phyloP scores from a whole-genome alignment of 2,113 vertebrate species.

The Cheilinus undulatus region DNA sequence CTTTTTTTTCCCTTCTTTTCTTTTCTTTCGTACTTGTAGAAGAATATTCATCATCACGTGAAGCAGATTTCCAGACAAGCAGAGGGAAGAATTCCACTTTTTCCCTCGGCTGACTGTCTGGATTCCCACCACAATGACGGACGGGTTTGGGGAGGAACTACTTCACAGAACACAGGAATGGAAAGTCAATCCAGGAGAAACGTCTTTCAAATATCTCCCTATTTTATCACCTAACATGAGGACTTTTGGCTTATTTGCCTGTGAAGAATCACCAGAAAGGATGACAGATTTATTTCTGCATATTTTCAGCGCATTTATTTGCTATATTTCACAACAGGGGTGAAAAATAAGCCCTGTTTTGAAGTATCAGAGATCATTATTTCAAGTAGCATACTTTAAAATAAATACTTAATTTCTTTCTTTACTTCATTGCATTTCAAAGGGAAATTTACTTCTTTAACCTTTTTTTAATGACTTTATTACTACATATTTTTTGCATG shows the following conservation, averaged over 20 bases:
- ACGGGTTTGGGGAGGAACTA: constrained; percentile 32
- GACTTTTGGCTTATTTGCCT: background rate
- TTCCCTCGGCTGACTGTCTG: constrained; percentile 26
- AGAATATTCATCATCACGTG: constrained; percentile 31
- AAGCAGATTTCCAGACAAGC: constrained; percentile 24
- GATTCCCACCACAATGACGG: constrained; percentile 36
- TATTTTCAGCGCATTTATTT: background rate
- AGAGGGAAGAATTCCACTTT: constrained; percentile 33
- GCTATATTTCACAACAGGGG: background rate
- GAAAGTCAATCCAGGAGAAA: constrained; percentile 8
- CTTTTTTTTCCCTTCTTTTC: background rate
- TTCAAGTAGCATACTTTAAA: background rate
- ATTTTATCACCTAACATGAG: background rate
- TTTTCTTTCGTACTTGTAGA: constrained; percentile 1
- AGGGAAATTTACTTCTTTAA: no score
- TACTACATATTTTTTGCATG: no score
- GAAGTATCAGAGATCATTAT: background rate
- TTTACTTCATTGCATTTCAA: no score
- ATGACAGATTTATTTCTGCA: background rate
- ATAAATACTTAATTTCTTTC: background rate
- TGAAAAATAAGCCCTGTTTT: background rate
- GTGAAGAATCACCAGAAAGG: background rate
- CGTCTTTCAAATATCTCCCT: constrained; percentile 12
- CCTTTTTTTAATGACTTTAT: no score
- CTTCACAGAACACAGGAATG: constrained; percentile 17